Evolutionary conservation across 2,113 vertebrate species (phyloP), one percentile per base, ranked within the genome.

Genomic region (Glaucidium brasilianum): DNA sequence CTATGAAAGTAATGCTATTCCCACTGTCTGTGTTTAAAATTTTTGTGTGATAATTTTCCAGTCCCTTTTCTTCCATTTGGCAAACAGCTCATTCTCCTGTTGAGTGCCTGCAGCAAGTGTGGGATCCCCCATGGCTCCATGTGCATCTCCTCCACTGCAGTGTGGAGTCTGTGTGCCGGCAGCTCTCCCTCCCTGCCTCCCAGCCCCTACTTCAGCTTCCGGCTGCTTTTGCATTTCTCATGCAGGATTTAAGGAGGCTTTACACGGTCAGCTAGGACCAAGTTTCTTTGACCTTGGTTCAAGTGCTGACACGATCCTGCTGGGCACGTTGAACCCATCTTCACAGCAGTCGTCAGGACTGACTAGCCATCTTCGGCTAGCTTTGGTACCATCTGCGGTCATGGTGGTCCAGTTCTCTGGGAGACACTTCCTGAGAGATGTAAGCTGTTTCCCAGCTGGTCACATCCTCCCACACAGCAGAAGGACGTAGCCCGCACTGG

Each of bases 1-100:
- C 81, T 91, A 47, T 2, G 5, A 91, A 85, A 76, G 77, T 53
- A 94, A 91, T 63, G 73, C 39, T 74, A 41, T 60, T 96, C 62
- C 69, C 66, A 76, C 58, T 90, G 84, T 64, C 69, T 22, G 69
- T 64, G 30, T 82, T 94, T 32, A 79, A 91, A 82, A 58, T 52
- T 85, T 90, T 52, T 27, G 11, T 75, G 8, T 85, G 69, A 73
- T 87, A 23, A 29, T 91, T 93, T 95, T 73, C 53, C 66, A 62
- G 35, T 79, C 27, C 30, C 35, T 75, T 81, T 75, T 87, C 68
- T 85, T 87, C 52, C 60, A 68, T n/a, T 79, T 87, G 62, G 69
- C 77, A 87, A 82, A 41, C 35, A 91, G 84, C 53, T 79, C 6
- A 0, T 87, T 87, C 69, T 95, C 37, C 60, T 75, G 37, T 55